Evolutionary conservation across 2,113 vertebrate species (phyloP).

Genomic region (Onychostruthus taczanowskii): DNA sequence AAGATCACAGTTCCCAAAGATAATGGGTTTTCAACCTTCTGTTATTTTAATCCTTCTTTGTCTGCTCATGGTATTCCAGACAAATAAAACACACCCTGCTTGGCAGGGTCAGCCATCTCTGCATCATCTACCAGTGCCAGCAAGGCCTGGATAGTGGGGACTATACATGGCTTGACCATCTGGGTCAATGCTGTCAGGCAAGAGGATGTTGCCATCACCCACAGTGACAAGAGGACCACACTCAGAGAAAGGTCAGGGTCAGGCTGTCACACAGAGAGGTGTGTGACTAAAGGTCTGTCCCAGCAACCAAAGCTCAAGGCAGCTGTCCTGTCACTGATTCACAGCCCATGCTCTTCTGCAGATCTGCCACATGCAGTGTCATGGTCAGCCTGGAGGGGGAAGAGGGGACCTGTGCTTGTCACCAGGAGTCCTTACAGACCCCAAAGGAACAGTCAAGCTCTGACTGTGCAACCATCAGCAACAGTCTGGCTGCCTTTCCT

Average conservation of each 20-base stretch:
- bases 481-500: fast-evolving
- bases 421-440: background rate
- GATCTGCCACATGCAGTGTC: background rate
- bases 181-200: background rate
- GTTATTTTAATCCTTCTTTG: conserved; percentile 44
- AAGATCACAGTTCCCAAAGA: conserved; percentile 2
- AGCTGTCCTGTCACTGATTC: fast-evolving
- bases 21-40: background rate
- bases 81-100: conserved; percentile 26
- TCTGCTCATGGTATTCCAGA: background rate
- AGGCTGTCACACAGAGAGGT: background rate
- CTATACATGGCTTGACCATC: background rate
- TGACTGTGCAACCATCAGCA: background rate
- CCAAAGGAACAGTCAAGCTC: background rate
- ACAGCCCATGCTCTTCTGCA: background rate
- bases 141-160: background rate
- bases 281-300: background rate
- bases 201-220: background rate
- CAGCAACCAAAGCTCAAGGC: background rate
- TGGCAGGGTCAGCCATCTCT: background rate
- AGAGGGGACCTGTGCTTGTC: background rate
- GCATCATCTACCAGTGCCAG: background rate
- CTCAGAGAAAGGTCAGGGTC: background rate
- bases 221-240: background rate
- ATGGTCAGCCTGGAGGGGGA: background rate